phyloP scores from a whole-genome alignment of 2,888 invertebrate genomes.

The Brachyopa scutellaris region DNA sequence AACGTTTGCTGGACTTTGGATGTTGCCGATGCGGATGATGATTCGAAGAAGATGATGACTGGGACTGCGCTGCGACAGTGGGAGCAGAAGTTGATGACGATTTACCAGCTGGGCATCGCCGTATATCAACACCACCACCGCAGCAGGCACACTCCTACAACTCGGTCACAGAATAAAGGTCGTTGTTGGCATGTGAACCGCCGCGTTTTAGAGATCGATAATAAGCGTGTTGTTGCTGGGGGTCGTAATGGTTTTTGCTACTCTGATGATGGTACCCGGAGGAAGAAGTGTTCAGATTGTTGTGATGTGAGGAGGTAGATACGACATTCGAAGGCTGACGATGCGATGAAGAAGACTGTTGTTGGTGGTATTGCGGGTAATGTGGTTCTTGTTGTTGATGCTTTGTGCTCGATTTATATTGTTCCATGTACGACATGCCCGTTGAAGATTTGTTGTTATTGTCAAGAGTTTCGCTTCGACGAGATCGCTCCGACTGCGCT shows the following conservation, averaged over 20 bases:
- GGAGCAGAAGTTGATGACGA: slow-evolving; percentile 73
- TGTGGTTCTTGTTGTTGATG: slow-evolving; percentile 75
- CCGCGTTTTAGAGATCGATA: slow-evolving; percentile 83
- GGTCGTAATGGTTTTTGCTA: slow-evolving; percentile 64
- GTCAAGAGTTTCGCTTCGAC: slow-evolving; percentile 79
- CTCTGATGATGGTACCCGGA: slow-evolving; percentile 74
- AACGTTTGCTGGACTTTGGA: slow-evolving; percentile 72
- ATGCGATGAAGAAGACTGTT: slow-evolving; percentile 70
- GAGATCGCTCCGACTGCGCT: slow-evolving; percentile 76
- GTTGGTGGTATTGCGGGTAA: slow-evolving; percentile 77
- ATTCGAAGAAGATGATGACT: slow-evolving; percentile 51
- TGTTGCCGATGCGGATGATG: slow-evolving; percentile 70
- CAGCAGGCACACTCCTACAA: slow-evolving; percentile 84
- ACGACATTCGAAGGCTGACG: slow-evolving; percentile 72
- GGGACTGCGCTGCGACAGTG: slow-evolving; percentile 75
- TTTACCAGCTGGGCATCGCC: slow-evolving; percentile 77
- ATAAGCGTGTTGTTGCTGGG: slow-evolving; percentile 76
- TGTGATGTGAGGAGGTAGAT: slow-evolving; percentile 72
- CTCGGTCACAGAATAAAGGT: slow-evolving; percentile 89
- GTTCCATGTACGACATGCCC: slow-evolving; percentile 78
- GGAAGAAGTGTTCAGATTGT: slow-evolving; percentile 64
- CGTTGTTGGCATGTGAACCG: slow-evolving; percentile 82
- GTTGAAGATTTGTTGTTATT: slow-evolving; percentile 74
- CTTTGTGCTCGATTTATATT: slow-evolving; percentile 74
- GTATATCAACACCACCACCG: slow-evolving; percentile 82